A percentile compares a stretch with the other conserved stretches of the same genome.
phyloP scores from a whole-genome alignment of 2,888 invertebrate species.

The Sphecodes monilicornis region DNA sequence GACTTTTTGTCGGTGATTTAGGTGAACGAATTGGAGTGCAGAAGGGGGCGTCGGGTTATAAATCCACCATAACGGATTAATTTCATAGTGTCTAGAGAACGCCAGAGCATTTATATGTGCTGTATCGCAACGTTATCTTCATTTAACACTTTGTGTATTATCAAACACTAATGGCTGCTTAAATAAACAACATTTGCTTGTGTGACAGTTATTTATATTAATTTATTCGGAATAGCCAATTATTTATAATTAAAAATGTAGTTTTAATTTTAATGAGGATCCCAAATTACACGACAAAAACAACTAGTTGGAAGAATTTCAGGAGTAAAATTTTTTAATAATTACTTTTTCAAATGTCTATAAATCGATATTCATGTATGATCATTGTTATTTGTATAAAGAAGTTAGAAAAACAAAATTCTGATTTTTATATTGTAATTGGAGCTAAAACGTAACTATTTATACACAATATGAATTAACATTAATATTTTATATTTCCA shows the following conservation, averaged over 20 bases:
- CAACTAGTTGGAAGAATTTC: too few relatives aligned
- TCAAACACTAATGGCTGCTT: neutral
- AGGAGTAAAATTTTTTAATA: too few relatives aligned
- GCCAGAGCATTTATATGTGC: conserved; percentile 42
- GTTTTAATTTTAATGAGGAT: neutral
- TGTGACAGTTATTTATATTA: neutral
- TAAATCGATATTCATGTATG: too few relatives aligned
- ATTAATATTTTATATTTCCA: neutral
- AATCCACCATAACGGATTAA: conserved; percentile 82
- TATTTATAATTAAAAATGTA: neutral
- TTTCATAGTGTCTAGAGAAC: conserved; percentile 78
- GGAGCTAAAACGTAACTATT: neutral
- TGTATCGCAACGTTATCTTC: neutral
- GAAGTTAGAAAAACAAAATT: too few relatives aligned
- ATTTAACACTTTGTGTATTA: neutral
- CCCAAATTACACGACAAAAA: neutral
- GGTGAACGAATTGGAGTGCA: conserved; percentile 64
- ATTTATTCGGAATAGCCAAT: neutral
- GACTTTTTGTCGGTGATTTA: conserved; percentile 76
- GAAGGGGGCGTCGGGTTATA: conserved; percentile 74
- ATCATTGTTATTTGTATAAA: too few relatives aligned
- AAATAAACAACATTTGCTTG: neutral
- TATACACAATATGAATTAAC: neutral
- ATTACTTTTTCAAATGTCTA: too few relatives aligned
- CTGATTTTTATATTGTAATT: neutral